Evolutionary conservation across 2,888 invertebrate genomes (phyloP).

Genomic region (Notodonta ziczac): DNA sequence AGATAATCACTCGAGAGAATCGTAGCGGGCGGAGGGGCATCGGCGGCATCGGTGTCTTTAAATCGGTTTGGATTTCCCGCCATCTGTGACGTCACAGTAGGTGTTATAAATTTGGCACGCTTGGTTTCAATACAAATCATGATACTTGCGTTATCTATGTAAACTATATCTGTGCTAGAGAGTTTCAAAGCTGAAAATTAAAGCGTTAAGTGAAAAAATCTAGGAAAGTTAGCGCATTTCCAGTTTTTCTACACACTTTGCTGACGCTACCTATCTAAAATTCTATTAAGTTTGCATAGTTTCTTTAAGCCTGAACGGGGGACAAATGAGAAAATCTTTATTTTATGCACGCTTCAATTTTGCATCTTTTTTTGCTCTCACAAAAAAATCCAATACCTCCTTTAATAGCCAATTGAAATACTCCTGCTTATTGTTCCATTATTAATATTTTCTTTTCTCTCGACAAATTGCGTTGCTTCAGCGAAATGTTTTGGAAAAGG

Average conservation of each 20-base stretch:
- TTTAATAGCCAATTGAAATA: slow-evolving; percentile 34
- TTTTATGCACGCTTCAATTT: slow-evolving; percentile 14
- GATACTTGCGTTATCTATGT: no score
- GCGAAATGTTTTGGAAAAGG: slow-evolving; percentile 51
- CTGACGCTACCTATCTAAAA: not conserved
- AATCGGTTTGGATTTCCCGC: no score
- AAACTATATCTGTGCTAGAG: no score
- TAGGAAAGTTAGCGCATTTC: not conserved
- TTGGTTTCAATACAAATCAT: no score
- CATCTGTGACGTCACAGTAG: no score
- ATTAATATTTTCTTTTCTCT: slow-evolving; percentile 49
- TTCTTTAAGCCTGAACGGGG: slow-evolving; percentile 1
- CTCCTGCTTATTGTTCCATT: slow-evolving; percentile 38
- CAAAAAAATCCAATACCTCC: slow-evolving; percentile 28
- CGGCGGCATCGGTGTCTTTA: no score
- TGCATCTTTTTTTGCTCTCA: slow-evolving; percentile 15
- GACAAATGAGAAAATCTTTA: slow-evolving; percentile 20
- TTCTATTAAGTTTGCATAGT: slow-evolving; percentile 1
- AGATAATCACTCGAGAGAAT: no score
- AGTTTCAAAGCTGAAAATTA: not conserved
- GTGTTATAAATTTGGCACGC: no score
- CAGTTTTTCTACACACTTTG: not conserved
- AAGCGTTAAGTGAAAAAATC: not conserved
- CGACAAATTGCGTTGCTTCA: slow-evolving; percentile 37
- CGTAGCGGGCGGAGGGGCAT: no score